Percentiles rank a stretch among this genome's conserved stretches.
phyloP scores from a whole-genome alignment of 1,140 invertebrate species.

The Zaprionus capensis region DNA sequence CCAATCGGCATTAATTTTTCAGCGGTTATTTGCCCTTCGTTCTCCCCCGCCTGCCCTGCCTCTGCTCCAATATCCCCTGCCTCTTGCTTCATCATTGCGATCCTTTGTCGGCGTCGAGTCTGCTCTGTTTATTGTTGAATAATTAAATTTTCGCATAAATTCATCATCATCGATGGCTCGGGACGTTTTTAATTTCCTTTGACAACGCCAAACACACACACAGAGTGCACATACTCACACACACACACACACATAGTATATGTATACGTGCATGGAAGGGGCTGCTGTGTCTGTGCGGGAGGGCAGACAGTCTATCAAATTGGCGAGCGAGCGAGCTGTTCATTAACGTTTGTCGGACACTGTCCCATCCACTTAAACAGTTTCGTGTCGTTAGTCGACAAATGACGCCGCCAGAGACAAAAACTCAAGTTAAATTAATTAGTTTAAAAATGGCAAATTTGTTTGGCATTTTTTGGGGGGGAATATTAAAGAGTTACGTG shows the following conservation, averaged over 20 bases:
- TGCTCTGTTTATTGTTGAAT: conserved; percentile 72
- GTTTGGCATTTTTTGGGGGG: not conserved
- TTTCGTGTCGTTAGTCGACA: not conserved
- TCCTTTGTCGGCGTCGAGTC: conserved; percentile 21
- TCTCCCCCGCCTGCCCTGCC: not conserved
- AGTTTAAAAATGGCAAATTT: conserved; percentile 7
- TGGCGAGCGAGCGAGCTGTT: conserved; percentile 19
- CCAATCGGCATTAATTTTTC: conserved; percentile 79
- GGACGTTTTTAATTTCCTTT: conserved; percentile 76
- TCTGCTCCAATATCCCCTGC: not conserved
- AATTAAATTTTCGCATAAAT: conserved; percentile 81
- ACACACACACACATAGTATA: not conserved
- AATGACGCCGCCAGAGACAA: not conserved
- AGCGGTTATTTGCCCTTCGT: conserved; percentile 62
- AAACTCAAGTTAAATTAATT: conserved; percentile 9
- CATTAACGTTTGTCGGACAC: conserved; percentile 33
- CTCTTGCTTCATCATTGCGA: not conserved
- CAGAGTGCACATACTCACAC: not conserved
- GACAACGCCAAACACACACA: conserved; percentile 50
- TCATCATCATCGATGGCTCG: conserved; percentile 70
- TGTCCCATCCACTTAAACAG: conserved; percentile 11
- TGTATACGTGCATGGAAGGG: not conserved
- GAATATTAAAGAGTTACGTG: conserved; percentile 1
- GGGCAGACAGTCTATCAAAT: conserved; percentile 34
- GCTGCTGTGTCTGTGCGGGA: not conserved